phyloP scores from a whole-genome alignment of 2,113 vertebrate genomes.

The Cyrtonyx montezumae region DNA sequence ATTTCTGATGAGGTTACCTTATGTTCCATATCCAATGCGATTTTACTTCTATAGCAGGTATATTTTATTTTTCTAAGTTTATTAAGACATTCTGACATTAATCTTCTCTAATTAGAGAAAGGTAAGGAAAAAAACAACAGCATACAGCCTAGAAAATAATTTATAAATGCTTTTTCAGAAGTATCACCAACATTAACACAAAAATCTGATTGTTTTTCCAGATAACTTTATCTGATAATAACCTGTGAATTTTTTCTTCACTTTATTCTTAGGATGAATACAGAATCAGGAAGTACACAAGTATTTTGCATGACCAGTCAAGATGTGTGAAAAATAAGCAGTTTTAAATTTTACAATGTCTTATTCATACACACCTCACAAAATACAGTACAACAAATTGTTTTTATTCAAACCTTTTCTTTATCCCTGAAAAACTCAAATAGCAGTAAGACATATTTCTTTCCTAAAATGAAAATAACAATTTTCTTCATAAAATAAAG shows the following conservation, averaged over 20 bases:
- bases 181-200: neutral
- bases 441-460: neutral
- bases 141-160: neutral
- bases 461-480: slow-evolving; percentile 28
- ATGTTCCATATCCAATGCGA: neutral
- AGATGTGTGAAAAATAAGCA: neutral
- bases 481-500: slow-evolving; percentile 6
- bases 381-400: neutral
- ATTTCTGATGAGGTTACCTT: neutral
- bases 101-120: neutral
- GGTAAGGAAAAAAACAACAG: neutral
- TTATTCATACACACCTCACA: neutral
- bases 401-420: neutral
- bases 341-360: neutral
- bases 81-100: neutral
- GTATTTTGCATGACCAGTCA: neutral
- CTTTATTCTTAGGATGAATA: neutral
- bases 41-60: neutral
- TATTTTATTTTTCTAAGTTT: neutral
- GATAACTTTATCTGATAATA: slow-evolving; percentile 19
- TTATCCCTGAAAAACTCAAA: neutral
- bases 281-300: neutral
- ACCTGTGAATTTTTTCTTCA: neutral
- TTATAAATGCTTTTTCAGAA: slow-evolving; percentile 29
- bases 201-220: slow-evolving; percentile 26